Percentiles rank a stretch among this genome's conserved stretches.
These are phyloP conservation scores for Loxodonta africana DNA, from an alignment of 2,113 vertebrate genomes.

Conservation along the genomic window DNA sequence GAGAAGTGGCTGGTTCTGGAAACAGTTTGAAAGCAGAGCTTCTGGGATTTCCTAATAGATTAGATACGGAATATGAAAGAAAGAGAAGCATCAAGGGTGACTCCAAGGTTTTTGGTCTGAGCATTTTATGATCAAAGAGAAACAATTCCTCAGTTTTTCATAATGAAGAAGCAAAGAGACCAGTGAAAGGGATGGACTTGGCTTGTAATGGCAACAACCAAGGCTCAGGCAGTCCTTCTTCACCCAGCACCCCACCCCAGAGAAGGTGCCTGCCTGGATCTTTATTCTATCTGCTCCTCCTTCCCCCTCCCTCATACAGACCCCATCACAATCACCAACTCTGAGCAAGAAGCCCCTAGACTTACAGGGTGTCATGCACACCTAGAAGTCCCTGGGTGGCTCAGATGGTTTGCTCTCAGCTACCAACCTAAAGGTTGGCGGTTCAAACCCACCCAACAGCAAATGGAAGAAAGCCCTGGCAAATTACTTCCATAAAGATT, in stretches of 20 bases:
- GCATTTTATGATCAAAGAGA: background rate
- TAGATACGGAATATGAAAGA: background rate
- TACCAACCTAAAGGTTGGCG: background rate
- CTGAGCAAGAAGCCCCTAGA: background rate
- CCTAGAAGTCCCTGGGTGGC: background rate
- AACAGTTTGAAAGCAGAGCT: background rate
- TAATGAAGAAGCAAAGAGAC: background rate
- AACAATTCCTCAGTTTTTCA: background rate
- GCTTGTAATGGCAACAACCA: background rate
- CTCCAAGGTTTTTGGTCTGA: background rate
- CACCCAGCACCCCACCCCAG: background rate
- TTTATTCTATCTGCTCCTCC: background rate
- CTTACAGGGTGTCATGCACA: background rate
- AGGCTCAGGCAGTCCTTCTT: background rate
- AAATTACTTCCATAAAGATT: background rate
- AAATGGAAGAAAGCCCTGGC: too few relatives aligned
- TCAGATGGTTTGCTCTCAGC: background rate
- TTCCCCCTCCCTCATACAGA: background rate
- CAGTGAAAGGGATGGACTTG: background rate
- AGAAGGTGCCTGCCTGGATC: fast-evolving
- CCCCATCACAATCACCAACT: background rate
- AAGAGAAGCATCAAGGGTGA: background rate
- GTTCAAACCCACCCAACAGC: background rate
- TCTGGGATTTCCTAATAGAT: background rate
- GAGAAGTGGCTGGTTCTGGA: background rate